Evolutionary conservation across 2,113 vertebrate species (phyloP), one percentile per base, ranked within the genome.

Genomic region (Oreochromis niloticus): DNA sequence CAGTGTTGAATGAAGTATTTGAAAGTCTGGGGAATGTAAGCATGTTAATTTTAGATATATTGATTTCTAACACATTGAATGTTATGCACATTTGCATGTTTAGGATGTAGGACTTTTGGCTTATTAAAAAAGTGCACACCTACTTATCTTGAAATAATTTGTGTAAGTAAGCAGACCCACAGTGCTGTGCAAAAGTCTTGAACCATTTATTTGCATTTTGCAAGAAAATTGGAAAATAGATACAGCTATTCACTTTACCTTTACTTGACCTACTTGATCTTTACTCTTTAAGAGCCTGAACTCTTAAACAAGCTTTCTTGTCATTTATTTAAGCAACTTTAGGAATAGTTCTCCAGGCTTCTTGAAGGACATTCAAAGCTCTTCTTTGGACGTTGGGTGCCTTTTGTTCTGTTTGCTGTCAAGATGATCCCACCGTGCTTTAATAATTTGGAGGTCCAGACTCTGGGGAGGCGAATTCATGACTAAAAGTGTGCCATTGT

Each of bases 1-100:
- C 27, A 75, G 39, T 78, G 73, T 52, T 78, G 46, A 78, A 52
- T 78, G 73, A 78, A 78, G 16, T 32, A 32, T n/a, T 9, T 63
- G 8, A 36, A 41, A 46, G 68, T 7, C 6, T 79, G 17, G 34
- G 10, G 39, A 14, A 8, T 52, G 14, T 22, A 34, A 81, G 34
- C 39, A 82, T 82, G 48, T 50, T 78, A 3, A 19, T 30, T 75
- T 48, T 30, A 75, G 43, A 19, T 19, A 27, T 30, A 46, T 27
- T 73, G 27, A 50, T 12, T 78, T 50, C 24, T 48, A 50, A 7
- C 16, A n/a, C 27, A 8, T 19, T 57, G 6, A 17, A 9, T 32
- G 78, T 80, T 9, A 24, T 54, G 52, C 34, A 57, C 9, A 92
- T 79, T 84, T 88, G 85, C 78, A 87, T 90, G 79, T 75, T 59